These are phyloP conservation scores for Hypotaenidia okinawae DNA, from an alignment of 2,797 vertebrate genomes.

Conservation along the genomic window DNA sequence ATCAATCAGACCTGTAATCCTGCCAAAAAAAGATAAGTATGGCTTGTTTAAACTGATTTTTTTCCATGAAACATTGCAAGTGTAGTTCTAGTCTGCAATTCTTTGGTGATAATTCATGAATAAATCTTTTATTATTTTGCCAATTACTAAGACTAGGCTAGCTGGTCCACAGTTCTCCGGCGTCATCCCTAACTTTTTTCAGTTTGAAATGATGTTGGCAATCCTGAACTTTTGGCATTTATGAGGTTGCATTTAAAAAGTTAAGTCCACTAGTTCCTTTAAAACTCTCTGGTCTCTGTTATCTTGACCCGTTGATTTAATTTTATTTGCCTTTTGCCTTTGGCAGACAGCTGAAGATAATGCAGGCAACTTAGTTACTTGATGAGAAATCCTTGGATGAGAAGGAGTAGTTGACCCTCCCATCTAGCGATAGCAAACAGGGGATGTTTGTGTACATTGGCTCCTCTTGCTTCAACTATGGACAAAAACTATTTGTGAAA, in stretches of 20 bases:
- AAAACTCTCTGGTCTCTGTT: not conserved
- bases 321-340: not conserved
- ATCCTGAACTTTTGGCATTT: not conserved
- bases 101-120: conserved; percentile 18
- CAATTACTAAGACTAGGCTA: not conserved
- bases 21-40: conserved; percentile 4
- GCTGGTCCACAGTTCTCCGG: not conserved
- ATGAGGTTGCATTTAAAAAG: not conserved
- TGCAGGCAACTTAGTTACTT: not conserved
- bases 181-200: not conserved
- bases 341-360: not conserved
- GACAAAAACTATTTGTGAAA: not conserved
- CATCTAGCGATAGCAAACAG: not conserved
- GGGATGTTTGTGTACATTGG: no score
- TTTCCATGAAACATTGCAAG: not conserved
- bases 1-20: not conserved
- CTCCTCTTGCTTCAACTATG: not conserved
- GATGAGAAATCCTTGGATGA: not conserved
- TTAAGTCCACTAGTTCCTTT: not conserved
- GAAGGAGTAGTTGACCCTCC: not conserved
- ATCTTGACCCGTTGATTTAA: not conserved
- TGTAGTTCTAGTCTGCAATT: not conserved
- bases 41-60: conserved; percentile 20
- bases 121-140: conserved; percentile 21
- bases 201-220: not conserved